These are phyloP conservation scores for Brachynemurus nebulosus DNA, from an alignment of 2,888 invertebrate genomes.

Conservation along the genomic window DNA sequence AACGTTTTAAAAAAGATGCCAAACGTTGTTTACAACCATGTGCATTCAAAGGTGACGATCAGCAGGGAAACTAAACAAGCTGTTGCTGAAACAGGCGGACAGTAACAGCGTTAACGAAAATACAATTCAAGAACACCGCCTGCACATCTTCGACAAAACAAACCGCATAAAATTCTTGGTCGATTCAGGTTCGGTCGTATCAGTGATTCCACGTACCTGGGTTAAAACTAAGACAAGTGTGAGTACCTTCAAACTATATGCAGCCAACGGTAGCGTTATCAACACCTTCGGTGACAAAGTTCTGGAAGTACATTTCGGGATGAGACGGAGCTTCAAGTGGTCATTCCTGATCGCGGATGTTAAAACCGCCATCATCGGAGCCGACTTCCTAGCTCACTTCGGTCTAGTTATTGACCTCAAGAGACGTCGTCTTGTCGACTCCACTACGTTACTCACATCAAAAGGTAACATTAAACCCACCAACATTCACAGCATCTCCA, in stretches of 20 bases:
- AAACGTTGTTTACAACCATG: not conserved
- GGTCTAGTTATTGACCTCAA: no score
- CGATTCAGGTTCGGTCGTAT: no score
- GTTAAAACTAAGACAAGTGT: slow-evolving; percentile 1
- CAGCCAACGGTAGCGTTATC: slow-evolving; percentile 14
- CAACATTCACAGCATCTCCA: no score
- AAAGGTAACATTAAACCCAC: no score
- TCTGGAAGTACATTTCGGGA: slow-evolving; percentile 11
- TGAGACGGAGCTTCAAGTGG: slow-evolving; percentile 13
- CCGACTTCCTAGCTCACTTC: slow-evolving; percentile 12
- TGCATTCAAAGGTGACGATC: no score
- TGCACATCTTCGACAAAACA: no score
- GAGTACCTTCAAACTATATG: slow-evolving; percentile 8
- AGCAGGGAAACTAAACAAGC: no score
- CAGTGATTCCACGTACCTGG: no score
- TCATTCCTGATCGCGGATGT: slow-evolving; percentile 13
- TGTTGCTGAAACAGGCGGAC: no score
- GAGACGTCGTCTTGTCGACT: no score
- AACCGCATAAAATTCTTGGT: slow-evolving; percentile 12
- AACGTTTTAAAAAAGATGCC: not conserved
- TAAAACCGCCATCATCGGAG: slow-evolving; percentile 10
- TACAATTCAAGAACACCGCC: no score
- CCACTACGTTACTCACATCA: slow-evolving; percentile 10
- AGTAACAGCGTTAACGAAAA: no score
- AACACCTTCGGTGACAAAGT: slow-evolving; percentile 3